These are phyloP conservation scores for Mythimna loreyi DNA, from an alignment of 2,888 invertebrate species.

Conservation along the genomic window DNA sequence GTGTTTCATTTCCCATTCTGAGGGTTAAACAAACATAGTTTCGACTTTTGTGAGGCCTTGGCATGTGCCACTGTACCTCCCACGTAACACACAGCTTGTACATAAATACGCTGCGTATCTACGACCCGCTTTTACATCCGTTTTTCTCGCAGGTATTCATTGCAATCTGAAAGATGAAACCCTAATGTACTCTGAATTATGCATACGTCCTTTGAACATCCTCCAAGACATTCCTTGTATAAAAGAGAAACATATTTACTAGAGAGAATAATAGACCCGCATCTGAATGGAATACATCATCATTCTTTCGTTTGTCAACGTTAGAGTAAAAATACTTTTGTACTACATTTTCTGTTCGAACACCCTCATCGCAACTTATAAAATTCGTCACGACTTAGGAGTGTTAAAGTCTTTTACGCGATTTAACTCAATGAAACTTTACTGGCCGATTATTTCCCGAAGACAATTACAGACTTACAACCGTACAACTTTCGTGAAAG, in stretches of 20 bases:
- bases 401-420: conserved; percentile 56
- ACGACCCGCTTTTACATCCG: conserved; percentile 44
- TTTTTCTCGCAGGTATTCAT: conserved; percentile 66
- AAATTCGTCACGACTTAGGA: conserved; percentile 32
- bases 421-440: conserved; percentile 58
- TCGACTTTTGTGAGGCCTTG: conserved; percentile 53
- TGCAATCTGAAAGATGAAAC: conserved; percentile 62
- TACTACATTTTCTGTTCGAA: conserved; percentile 32
- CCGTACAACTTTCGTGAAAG: conserved; percentile 58
- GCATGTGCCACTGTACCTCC: conserved; percentile 40
- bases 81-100: conserved; percentile 20
- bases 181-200: conserved; percentile 71
- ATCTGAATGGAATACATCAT: conserved; percentile 53
- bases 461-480: conserved; percentile 64
- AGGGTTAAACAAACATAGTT: conserved; percentile 65
- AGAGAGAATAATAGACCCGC: conserved; percentile 54
- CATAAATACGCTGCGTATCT: conserved; percentile 17
- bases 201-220: conserved; percentile 63
- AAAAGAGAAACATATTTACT: conserved; percentile 58
- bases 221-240: conserved; percentile 54
- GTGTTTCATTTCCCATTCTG: conserved; percentile 58
- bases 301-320: conserved; percentile 29
- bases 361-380: conserved; percentile 13
- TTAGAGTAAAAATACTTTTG: conserved; percentile 16
- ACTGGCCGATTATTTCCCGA: conserved; percentile 59